A percentile compares a stretch with the other conserved stretches of the same genome.
phyloP scores from a whole-genome alignment of 2,797 vertebrate genomes.

The Cygnus olor region DNA sequence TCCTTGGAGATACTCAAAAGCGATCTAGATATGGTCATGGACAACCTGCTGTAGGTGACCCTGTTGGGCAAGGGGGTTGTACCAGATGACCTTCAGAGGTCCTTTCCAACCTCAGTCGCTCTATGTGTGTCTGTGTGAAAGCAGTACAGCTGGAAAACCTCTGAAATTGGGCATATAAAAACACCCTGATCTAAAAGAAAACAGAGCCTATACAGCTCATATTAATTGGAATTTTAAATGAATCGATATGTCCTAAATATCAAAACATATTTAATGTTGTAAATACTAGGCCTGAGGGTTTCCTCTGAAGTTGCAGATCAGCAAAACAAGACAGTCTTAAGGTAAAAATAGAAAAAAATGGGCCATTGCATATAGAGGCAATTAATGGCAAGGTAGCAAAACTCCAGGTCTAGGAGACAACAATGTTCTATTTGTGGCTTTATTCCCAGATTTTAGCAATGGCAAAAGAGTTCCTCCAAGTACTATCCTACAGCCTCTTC shows the following conservation, averaged over 20 bases:
- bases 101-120: neutral
- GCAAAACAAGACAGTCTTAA: neutral
- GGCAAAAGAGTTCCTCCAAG: neutral
- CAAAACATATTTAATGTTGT: neutral
- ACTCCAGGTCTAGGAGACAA: neutral
- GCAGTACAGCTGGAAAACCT: neutral
- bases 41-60: neutral
- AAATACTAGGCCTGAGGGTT: neutral
- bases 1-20: neutral
- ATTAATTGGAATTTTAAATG: neutral
- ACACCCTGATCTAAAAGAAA: neutral
- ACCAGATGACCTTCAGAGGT: neutral
- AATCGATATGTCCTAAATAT: neutral
- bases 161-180: neutral
- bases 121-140: neutral
- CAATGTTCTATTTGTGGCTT: neutral
- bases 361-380: accelerated
- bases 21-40: neutral
- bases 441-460: neutral
- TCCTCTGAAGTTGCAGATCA: neutral
- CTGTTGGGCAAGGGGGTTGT: neutral
- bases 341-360: neutral
- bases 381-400: neutral
- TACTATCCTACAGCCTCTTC: accelerated
- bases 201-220: neutral